Evolutionary conservation across 2,888 invertebrate genomes (phyloP), one percentile per base, ranked within the genome.

Genomic region (Lagria hirta): DNA sequence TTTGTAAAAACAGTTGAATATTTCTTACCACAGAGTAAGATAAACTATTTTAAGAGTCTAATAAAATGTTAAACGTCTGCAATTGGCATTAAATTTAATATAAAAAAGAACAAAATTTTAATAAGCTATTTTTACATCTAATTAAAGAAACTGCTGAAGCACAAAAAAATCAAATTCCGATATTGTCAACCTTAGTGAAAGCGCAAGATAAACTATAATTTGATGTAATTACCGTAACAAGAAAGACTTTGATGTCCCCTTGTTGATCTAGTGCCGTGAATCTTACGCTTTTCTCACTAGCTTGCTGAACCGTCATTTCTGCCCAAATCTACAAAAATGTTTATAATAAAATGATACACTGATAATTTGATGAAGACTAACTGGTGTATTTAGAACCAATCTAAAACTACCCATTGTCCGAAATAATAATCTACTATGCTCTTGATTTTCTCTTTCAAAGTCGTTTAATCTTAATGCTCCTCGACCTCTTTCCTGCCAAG

Each of bases 401-500:
- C 93, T 80, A 54, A 94, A 80, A 58, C 90, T 93, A 32, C 96
- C 96, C 10, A 89, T 81, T 15, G 89, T 88, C 49, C 96, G 80
- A 66, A 93, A 91, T 12, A 96, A 92, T 7, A 96, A 78, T 49
- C 95, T 76, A 48, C 84, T 93, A 64, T 84, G 81, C 22, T 53
- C 58, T 29, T 73, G 72, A n/a, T 70, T 70, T 47, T 70, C 71
- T 12, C 65, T 66, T 49, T 68, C 65, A 54, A 74, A 67, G 72
- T 93, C 93, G 74, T 96, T 97, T 7, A 96, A 76, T 51, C 95
- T 80, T 52, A 96, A 73, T 53, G 84, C 83, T 17, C 96, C 96
- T 58, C 94, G 81, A 0, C 95, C 96, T 54, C 92, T 79, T 72
- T 96, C 96, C 56, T 89, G 85, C 92, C 93, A 97, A 55, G 83